Evolutionary conservation across 1,140 invertebrate genomes (phyloP).

Genomic region (Helicorthomorpha holstii): DNA sequence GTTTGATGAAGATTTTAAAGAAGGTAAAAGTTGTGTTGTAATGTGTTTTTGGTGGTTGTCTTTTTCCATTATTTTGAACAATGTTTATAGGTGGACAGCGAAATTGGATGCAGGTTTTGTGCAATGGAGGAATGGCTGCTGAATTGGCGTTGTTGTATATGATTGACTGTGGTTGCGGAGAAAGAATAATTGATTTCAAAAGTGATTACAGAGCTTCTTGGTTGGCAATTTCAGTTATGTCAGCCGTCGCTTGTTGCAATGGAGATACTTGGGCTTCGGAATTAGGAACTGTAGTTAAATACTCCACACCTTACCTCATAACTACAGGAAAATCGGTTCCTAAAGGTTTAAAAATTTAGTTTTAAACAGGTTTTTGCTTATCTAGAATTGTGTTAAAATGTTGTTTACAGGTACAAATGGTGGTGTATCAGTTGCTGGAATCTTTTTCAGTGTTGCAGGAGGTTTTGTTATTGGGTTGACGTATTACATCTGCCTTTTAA

Average conservation of each 20-base stretch:
- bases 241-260: slow-evolving; percentile 59
- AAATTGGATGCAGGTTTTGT: slow-evolving; percentile 69
- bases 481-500: slow-evolving; percentile 48
- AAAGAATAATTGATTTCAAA: slow-evolving; percentile 59
- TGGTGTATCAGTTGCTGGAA: slow-evolving; percentile 50
- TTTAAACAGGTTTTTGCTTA: neutral
- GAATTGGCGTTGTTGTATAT: slow-evolving; percentile 61
- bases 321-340: slow-evolving; percentile 57
- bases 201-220: slow-evolving; percentile 60
- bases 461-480: slow-evolving; percentile 53
- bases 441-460: slow-evolving; percentile 51
- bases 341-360: slow-evolving; percentile 33
- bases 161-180: slow-evolving; percentile 57
- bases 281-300: slow-evolving; percentile 55
- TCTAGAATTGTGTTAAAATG: neutral
- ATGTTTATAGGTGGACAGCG: neutral
- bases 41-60: no score
- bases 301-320: slow-evolving; percentile 50
- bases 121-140: slow-evolving; percentile 71
- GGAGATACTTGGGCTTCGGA: slow-evolving; percentile 88
- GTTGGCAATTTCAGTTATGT: slow-evolving; percentile 38
- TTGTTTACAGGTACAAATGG: slow-evolving; percentile 55
- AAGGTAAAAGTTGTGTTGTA: no score
- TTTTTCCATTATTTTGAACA: no score
- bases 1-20: no score